Base-by-base conservation (phyloP, 2,797 vertebrate species). In the Falco rusticolus region DNA sequence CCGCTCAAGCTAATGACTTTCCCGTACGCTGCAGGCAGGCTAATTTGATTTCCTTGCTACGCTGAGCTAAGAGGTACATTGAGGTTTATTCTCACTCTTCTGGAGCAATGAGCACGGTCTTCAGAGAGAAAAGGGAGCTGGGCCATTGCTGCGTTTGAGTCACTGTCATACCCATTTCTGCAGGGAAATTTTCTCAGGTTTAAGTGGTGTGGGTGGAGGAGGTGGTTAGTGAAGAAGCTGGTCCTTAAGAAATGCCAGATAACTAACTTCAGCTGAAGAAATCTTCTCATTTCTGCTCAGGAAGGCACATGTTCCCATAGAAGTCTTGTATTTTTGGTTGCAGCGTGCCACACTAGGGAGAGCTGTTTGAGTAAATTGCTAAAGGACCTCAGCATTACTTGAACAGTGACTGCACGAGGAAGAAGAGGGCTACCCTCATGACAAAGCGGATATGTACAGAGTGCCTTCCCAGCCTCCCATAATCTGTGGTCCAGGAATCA, bases 81-180 rank as follows among this genome's bases (percentile, higher is more conserved):
- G 89, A 79, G 47, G 54, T 78, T 92, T 89, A 65, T n/a, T 87
- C 53, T 63, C 66, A 53, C 75, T 94, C 81, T 84, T 91, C 78
- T 72, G 54, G 43, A 91, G 92, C 77, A 90, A 61, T 16, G 33
- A 92, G 51, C n/a, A 24, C 4, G 22, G 87, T 65, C 72, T 83
- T 75, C 31, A 56, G 59, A 59, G 43, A 75, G 57, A 63, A 78
- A 66, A 84, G 61, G 41, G 45, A 86, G 65, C 39, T 51, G 28
- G 50, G 77, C 71, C 47, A 60, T 64, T 41, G 48, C 68, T 92
- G 50, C 43, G 66, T 50, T 88, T 92, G 74, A 90, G 48, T 90
- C 93, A 68, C 50, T 83, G 37, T 39, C 34, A 78, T 72, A 64
- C 11, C 12, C 25, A 33, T 33, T 79, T 92, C 89, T 56, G 51